Evolutionary conservation across 2,888 invertebrate genomes (phyloP), one percentile per base, ranked within the genome.

Genomic region (Drosophila neonasuta): DNA sequence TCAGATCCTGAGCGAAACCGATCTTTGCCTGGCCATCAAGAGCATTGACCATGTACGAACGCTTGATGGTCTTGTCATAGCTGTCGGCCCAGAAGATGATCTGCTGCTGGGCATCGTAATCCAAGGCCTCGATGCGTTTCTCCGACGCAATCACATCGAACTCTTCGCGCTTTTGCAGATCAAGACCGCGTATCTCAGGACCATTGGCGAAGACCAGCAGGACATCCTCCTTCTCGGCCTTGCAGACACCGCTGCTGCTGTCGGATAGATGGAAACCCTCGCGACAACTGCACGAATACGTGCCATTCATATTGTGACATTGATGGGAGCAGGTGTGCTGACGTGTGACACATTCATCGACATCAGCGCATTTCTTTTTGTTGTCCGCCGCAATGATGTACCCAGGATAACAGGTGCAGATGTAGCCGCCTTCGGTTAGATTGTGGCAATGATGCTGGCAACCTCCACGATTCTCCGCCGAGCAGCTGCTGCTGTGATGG

Each of bases 71-170:
- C 89, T 96, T 95, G 68, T 97, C 96, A 86, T 96, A 95, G 74
- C 96, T 96, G 90, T 99, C 99, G 0, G 97, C 97, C 98, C 99
- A 99, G 92, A 97, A 99, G 60, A 99, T 92, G 89, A 97, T 96
- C 88, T 97, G 96, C 20, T 92, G 92, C 64, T 93, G 93, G 0
- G 96, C 95, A 90, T 98, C 96, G 85, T 96, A 97, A 90, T 99
- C 99, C 54, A 99, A 92, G 0, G 97, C 96, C 86, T 97, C 96
- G 58, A 99, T 96, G 54, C 97, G 93, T 90, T 96, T 96, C 89
- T 98, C 98, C 10, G 96, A 94, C 0, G 93, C 93, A 48, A 98
- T 94, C 0, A 97, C 94, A 78, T 95, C 95, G 68, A 94, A 91
- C 87, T 95, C 95, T 72, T 96, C 94, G 68, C 93, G 93, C 85